Evolutionary conservation across 2,113 vertebrate species (phyloP).

Genomic region (Dromaius novaehollandiae): DNA sequence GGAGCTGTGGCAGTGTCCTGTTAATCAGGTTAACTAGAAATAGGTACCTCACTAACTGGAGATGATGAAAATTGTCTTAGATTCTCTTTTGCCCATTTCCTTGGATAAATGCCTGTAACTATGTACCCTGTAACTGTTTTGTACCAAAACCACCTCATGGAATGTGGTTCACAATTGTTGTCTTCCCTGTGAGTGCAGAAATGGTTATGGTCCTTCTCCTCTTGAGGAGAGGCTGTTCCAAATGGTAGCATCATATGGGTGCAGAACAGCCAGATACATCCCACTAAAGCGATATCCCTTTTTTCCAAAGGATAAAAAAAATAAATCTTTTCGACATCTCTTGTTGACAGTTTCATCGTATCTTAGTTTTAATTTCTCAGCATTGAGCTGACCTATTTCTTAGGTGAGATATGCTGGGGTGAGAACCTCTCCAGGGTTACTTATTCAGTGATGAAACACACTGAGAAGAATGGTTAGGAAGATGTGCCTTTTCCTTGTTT

Average conservation of each 20-base stretch:
- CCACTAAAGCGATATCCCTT: not conserved
- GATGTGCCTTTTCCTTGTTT: not conserved
- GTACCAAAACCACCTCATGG: not conserved
- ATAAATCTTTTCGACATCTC: not conserved
- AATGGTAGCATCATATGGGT: not conserved
- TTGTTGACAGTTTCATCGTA: not conserved
- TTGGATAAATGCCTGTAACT: not conserved
- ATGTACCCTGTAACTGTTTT: not conserved
- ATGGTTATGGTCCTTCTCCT: not conserved
- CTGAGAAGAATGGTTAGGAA: not conserved
- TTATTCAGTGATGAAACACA: not conserved
- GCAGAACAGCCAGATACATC: not conserved
- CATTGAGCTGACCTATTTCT: not conserved
- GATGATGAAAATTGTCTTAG: not conserved
- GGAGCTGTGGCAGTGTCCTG: not conserved
- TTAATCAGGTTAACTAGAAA: too few species aligned
- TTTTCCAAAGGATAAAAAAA: not conserved
- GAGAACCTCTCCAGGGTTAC: not conserved
- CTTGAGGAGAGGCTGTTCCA: not conserved
- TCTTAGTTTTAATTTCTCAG: not conserved
- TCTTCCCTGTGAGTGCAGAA: not conserved
- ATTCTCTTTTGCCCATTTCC: not conserved
- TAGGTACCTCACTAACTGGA: not conserved
- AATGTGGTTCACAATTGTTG: not conserved
- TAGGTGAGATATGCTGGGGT: not conserved